Evolutionary conservation across 2,113 vertebrate species (phyloP).

Genomic region (Varanus salvator): DNA sequence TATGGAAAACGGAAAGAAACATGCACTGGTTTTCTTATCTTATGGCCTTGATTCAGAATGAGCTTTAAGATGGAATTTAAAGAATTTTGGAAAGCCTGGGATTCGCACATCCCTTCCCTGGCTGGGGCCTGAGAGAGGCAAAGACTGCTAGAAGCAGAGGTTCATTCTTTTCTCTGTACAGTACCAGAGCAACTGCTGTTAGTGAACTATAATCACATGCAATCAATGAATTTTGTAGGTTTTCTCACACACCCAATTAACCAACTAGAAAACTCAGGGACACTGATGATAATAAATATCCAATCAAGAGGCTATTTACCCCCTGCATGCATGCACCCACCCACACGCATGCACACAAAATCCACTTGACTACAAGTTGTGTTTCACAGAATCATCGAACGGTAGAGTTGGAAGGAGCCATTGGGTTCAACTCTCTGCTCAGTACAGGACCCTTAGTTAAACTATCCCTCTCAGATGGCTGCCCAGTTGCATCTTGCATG

Average conservation of each 20-base stretch:
- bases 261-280: neutral
- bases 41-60: too few relatives aligned
- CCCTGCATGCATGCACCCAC: too few relatives aligned
- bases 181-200: neutral
- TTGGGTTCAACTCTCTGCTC: too few relatives aligned
- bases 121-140: neutral
- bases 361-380: neutral
- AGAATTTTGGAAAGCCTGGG: too few relatives aligned
- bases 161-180: constrained; percentile 3
- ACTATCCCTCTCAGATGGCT: too few relatives aligned
- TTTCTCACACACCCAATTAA: neutral
- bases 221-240: neutral
- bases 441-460: too few relatives aligned
- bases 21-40: too few relatives aligned
- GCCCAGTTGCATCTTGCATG: too few relatives aligned
- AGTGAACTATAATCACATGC: neutral
- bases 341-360: neutral
- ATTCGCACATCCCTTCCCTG: neutral
- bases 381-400: neutral
- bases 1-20: too few relatives aligned
- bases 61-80: too few relatives aligned
- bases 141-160: neutral
- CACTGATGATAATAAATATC: neutral
- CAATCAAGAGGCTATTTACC: neutral
- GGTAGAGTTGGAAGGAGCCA: too few relatives aligned